These are phyloP conservation scores for Sinocyclocheilus anshuiensis DNA, from an alignment of 2,113 vertebrate species.

Conservation along the genomic window DNA sequence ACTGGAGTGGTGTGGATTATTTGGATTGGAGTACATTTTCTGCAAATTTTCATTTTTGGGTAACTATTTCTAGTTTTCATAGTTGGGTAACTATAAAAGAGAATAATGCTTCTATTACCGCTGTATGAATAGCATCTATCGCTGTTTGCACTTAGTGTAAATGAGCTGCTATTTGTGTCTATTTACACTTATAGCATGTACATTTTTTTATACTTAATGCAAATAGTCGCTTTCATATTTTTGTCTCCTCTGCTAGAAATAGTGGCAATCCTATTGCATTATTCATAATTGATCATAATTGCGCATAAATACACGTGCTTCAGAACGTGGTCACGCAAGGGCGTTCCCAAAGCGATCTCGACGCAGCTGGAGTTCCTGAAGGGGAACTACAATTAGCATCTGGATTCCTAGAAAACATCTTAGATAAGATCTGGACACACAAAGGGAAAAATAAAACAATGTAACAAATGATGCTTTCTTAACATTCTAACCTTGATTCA, in stretches of 20 bases:
- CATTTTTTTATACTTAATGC: not conserved
- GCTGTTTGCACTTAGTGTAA: not conserved
- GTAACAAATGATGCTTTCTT: not conserved
- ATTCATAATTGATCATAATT: not conserved
- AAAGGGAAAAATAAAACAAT: not conserved
- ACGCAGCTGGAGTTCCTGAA: no score
- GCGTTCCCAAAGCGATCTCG: no score
- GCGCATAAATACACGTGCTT: no score
- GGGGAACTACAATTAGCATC: not conserved
- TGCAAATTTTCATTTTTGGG: no score
- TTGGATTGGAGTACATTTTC: not conserved
- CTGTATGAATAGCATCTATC: not conserved
- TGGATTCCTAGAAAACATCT: slow-evolving; percentile 3
- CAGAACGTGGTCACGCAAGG: no score
- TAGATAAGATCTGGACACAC: not conserved
- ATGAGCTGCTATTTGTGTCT: not conserved
- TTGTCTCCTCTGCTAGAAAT: not conserved
- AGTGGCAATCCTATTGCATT: not conserved
- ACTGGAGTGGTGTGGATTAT: no score
- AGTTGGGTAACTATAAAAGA: not conserved
- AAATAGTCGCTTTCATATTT: not conserved
- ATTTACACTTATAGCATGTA: not conserved
- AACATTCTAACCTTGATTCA: not conserved
- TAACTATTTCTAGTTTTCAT: no score
- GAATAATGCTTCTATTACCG: not conserved